phyloP scores from a whole-genome alignment of 23 tunicate species.

The Ciona savignyi region DNA sequence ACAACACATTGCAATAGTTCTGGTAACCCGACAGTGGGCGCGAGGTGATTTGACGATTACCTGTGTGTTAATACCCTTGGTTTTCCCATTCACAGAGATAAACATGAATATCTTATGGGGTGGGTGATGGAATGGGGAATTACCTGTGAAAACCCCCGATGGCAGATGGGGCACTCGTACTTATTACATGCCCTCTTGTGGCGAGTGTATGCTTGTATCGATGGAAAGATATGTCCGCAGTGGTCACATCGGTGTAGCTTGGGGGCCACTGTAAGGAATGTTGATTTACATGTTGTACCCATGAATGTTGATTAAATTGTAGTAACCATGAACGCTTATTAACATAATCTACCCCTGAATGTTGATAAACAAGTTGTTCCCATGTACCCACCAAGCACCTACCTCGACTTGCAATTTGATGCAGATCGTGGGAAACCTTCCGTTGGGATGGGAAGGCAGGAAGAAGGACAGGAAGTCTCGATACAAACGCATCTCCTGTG shows the following conservation, averaged over 20 bases:
- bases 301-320: too few relatives aligned
- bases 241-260: slow-evolving; percentile 40
- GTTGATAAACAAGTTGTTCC: too few relatives aligned
- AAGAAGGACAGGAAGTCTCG: slow-evolving; percentile 17
- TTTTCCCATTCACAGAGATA: too few relatives aligned
- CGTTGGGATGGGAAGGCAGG: slow-evolving; percentile 1
- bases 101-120: too few relatives aligned
- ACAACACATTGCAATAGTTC: too few relatives aligned
- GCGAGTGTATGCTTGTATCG: slow-evolving; percentile 29
- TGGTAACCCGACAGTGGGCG: too few relatives aligned
- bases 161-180: slow-evolving; percentile 65
- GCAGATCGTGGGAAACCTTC: neutral
- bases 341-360: too few relatives aligned
- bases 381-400: too few relatives aligned
- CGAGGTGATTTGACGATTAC: too few relatives aligned
- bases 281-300: too few relatives aligned
- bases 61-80: too few relatives aligned
- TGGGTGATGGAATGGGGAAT: neutral
- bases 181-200: slow-evolving; percentile 51
- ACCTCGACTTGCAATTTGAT: neutral
- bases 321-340: too few relatives aligned
- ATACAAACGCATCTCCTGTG: slow-evolving; percentile 12
- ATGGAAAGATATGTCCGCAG: slow-evolving; percentile 39
- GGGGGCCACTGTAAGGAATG: neutral
- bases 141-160: slow-evolving; percentile 66